Conservation (phyloP, 2,113 vertebrate species). For the Scomber colias region DNA sequence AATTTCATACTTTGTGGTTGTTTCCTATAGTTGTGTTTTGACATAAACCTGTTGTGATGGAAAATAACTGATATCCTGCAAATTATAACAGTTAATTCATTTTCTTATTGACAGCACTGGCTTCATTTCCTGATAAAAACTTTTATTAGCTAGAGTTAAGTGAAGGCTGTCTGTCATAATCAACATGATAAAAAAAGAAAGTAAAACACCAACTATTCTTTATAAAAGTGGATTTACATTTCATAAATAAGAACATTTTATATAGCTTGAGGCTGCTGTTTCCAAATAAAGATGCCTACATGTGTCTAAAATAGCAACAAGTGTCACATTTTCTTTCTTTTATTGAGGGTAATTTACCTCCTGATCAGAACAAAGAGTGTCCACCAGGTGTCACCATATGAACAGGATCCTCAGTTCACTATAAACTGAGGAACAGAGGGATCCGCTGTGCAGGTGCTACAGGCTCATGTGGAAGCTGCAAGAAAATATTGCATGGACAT, state of each 20-base stretch:
- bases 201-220: slow-evolving; percentile 8
- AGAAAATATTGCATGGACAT: neutral
- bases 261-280: neutral
- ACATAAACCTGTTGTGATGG: neutral
- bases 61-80: neutral
- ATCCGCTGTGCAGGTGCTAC: neutral
- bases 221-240: neutral
- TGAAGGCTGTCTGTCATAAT: neutral
- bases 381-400: slow-evolving; percentile 64
- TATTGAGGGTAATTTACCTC: neutral
- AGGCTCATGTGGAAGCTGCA: neutral
- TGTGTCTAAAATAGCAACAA: neutral
- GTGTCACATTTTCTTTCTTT: neutral
- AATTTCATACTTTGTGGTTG: neutral
- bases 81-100: neutral
- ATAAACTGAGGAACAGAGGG: neutral
- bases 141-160: neutral
- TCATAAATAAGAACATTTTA: neutral
- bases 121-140: no score
- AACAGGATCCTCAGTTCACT: neutral
- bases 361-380: neutral
- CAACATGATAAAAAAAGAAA: neutral
- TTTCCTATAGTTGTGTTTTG: neutral
- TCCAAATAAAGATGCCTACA: slow-evolving; percentile 1
- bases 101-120: no score